Evolutionary conservation across 2,888 invertebrate genomes (phyloP).

Genomic region (Philereme transversata): DNA sequence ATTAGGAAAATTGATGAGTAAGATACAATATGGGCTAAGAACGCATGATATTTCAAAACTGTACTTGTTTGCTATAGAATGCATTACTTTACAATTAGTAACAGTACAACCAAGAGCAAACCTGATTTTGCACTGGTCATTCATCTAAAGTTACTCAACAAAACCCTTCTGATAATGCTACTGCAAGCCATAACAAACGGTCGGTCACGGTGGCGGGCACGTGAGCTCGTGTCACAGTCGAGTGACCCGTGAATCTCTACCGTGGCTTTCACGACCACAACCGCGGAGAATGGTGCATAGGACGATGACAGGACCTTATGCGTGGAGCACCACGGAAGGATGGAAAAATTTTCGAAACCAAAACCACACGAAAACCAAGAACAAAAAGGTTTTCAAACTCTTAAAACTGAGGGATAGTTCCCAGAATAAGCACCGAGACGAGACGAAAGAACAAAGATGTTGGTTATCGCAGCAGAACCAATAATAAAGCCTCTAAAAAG

Average conservation of each 20-base stretch:
- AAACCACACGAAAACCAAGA: no score
- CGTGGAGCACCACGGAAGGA: background rate
- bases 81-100: background rate
- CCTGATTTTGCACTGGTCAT: constrained; percentile 15
- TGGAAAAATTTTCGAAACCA: background rate
- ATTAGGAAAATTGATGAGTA: no score
- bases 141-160: constrained; percentile 33
- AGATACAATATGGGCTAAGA: no score
- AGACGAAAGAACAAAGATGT: background rate
- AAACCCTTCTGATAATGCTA: constrained; percentile 43
- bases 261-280: constrained; percentile 23
- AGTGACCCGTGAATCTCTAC: constrained; percentile 47
- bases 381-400: no score
- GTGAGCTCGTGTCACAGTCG: constrained; percentile 62
- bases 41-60: no score
- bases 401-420: no score
- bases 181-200: constrained; percentile 59
- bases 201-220: constrained; percentile 65
- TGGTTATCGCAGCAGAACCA: background rate
- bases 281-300: constrained; percentile 12
- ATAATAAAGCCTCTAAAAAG: background rate
- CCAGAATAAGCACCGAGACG: no score
- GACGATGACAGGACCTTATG: constrained; percentile 4
- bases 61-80: no score
- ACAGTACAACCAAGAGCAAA: background rate